Evolutionary conservation across 2,888 invertebrate species (phyloP), one percentile per base, ranked within the genome.

Genomic region (Scaptomyza caliginosa): DNA sequence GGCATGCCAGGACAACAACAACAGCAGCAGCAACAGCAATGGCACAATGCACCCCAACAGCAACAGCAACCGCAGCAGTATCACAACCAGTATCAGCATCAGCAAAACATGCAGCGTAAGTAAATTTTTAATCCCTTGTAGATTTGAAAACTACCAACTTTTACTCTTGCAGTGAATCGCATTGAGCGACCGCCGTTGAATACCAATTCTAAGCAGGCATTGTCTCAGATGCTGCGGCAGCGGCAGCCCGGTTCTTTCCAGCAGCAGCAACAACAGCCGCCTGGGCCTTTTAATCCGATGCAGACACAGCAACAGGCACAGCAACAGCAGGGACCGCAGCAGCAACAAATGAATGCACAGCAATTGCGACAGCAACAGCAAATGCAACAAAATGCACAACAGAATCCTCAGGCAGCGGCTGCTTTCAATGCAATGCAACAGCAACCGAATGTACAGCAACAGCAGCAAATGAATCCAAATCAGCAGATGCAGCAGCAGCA

Each of bases 181-280:
- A 92, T 91, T 54, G 92, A 92, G 74, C 88, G 92, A n/a, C 92
- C 90, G 0, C 89, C 89, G 21, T 67, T 95, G 77, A 95, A 95
- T 89, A 64, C 86, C 4, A 95, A 95, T 76, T 89, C 90, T 6
- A 97, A 97, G 87, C 96, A 96, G 89, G 97, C 97, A 0, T 92
- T 97, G 34, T 96, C 96, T 49, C 95, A 96, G 86, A 96, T 97
- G 96, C 92, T 97, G 52, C 93, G 96, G 0, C 94, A 95, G 82
- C 93, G 97, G 4, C 93, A 95, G 72, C 96, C 96, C 0, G 71
- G 78, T 30, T 91, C 92, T 1, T 91, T 92, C 10, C 93, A 92
- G 70, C 90, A 90, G 34, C 78, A 76, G 10, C 78, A 79, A 38
- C 79, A 86, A 19, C 85, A 77, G 21, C 59, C 78, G 0, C 84